Conservation (phyloP, 2,113 vertebrate genomes). For the Tachysurus vachellii region DNA sequence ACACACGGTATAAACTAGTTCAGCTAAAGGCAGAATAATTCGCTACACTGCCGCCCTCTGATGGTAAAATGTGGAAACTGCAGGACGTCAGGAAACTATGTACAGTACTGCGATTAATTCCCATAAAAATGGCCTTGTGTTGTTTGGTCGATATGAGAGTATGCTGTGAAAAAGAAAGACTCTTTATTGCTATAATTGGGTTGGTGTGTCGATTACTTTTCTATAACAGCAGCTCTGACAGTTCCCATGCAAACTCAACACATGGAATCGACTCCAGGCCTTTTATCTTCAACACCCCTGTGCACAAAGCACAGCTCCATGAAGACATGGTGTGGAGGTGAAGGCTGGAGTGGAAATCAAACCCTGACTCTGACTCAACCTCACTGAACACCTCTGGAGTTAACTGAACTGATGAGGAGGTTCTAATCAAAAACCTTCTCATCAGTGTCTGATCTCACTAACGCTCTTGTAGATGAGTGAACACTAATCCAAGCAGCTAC, state of each 20-base stretch:
- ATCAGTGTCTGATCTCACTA: too few relatives aligned
- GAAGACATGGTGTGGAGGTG: background rate
- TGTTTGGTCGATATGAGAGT: background rate
- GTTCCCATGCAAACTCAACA: too few relatives aligned
- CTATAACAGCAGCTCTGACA: too few relatives aligned
- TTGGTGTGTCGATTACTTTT: too few relatives aligned
- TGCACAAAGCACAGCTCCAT: too few relatives aligned
- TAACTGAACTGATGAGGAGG: background rate
- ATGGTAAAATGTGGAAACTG: background rate
- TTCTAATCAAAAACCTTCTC: too few relatives aligned
- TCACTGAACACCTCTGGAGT: background rate
- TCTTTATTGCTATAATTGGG: too few relatives aligned
- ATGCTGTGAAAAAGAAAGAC: background rate
- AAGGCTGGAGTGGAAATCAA: too few relatives aligned
- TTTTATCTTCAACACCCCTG: too few relatives aligned
- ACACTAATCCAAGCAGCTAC: background rate
- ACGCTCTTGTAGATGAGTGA: background rate
- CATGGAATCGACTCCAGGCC: too few relatives aligned
- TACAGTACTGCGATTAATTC: background rate
- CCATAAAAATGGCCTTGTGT: background rate
- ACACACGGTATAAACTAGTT: background rate
- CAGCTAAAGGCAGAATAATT: background rate
- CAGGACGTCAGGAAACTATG: background rate
- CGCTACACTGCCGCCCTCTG: slow-evolving; percentile 18
- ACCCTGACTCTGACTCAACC: too few relatives aligned